Base-by-base conservation (phyloP, 2,888 invertebrate species). In the Hermaeophaga mercurialis region DNA sequence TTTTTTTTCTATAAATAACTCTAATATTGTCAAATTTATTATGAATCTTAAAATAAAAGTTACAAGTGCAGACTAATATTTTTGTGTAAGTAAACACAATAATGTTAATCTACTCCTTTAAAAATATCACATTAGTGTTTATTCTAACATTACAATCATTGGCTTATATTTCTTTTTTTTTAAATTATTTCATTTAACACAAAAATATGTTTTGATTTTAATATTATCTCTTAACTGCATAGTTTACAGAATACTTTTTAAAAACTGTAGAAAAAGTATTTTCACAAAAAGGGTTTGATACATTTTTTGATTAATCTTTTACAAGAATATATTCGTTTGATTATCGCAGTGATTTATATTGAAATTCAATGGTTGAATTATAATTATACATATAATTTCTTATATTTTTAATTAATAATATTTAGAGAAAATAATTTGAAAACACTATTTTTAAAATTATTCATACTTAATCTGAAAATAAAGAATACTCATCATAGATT, bases 21-120 rank as follows among this genome's bases (percentile, higher is more conserved):
- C 57, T 58, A 58, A 58, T 58, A 58, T 58, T 58, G 57, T 58
- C 57, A 53, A 56, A 48, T 57, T 53, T 31, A 57, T 57, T 39
- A 52, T 15, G 28, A 58, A 54, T 36, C 44, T 38, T 57, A 38
- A 47, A 57, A 36, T 28, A 47, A 52, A 43, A 41, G 24, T 18
- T 19, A 46, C 46, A 33, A 15, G 28, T 19, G 46, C 17, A 28
- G 34, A 52, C 11, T 34, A 26, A 54, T 34, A 33, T 48, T 14
- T 43, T 24, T 22, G 41, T 22, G 14, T n/a, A 7, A 1, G 8
- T 34, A 4, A 22, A 22, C 9, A 44, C 19, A 46, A 43, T 34
- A 48, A 48, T 44, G 53, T 28, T 38, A 43, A 15, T 12, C 34
- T 44, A 48, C 43, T 54, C 22, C 34, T 22, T 26, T 39, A 24